Conservation (phyloP, 2,113 vertebrate genomes). For the Pygoscelis antarcticus region DNA sequence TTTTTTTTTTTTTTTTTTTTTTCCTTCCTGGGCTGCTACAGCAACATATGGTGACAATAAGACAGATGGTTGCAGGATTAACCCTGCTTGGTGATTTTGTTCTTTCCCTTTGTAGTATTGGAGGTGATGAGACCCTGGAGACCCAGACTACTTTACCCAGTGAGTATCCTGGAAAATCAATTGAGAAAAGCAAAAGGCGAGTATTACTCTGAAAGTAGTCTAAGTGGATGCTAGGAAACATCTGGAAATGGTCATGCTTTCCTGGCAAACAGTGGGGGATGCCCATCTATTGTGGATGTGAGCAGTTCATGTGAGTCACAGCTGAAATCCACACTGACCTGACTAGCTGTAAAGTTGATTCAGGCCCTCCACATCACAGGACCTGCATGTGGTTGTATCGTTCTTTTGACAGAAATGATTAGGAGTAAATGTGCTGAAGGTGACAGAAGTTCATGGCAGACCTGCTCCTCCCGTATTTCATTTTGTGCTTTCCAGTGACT, state of each 20-base stretch:
- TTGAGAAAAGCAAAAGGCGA: background rate
- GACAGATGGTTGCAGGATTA: constrained; percentile 18
- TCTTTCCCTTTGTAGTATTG: constrained; percentile 78
- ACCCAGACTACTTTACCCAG: constrained; percentile 89
- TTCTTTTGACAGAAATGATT: background rate
- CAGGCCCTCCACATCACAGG: background rate
- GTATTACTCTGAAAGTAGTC: background rate
- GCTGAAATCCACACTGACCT: background rate
- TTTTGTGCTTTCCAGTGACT: background rate
- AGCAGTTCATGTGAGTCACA: background rate
- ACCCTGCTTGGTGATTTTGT: background rate
- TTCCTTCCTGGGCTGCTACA: background rate
- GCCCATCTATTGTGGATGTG: background rate
- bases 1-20: background rate
- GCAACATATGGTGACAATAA: background rate
- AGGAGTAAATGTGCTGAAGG: background rate
- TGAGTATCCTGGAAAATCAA: constrained; percentile 73
- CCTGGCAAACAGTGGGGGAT: background rate
- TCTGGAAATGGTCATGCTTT: background rate
- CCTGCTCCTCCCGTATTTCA: background rate
- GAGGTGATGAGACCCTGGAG: constrained; percentile 85
- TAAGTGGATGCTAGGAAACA: background rate
- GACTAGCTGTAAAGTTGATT: background rate
- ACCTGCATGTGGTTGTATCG: background rate
- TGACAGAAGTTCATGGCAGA: background rate